Evolutionary conservation across 2,888 invertebrate species (phyloP).

Genomic region (Plemyria rubiginata): DNA sequence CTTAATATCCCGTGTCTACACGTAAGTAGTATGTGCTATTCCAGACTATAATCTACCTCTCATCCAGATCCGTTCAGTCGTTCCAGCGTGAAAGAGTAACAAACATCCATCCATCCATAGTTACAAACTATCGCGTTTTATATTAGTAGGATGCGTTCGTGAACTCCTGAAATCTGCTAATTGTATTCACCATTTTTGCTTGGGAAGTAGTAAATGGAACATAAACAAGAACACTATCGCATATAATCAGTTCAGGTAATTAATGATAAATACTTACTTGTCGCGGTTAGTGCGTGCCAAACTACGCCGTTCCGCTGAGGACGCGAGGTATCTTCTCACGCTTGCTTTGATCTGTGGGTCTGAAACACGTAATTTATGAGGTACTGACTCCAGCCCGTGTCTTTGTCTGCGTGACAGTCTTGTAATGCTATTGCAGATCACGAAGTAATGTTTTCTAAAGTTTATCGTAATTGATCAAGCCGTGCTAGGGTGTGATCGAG

Average conservation of each 20-base stretch:
- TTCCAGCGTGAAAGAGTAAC: too few relatives aligned
- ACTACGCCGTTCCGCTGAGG: slow-evolving; percentile 75
- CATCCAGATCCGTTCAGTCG: too few relatives aligned
- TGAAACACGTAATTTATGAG: slow-evolving; percentile 65
- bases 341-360: slow-evolving; percentile 95
- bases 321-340: slow-evolving; percentile 89
- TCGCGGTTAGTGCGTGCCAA: slow-evolving; percentile 62
- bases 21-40: too few relatives aligned
- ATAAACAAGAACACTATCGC: too few relatives aligned
- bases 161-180: background rate
- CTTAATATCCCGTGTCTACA: too few relatives aligned
- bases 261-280: slow-evolving; percentile 61
- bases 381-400: background rate
- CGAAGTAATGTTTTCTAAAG: background rate
- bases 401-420: background rate
- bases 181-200: background rate
- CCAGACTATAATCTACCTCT: too few relatives aligned
- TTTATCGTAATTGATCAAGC: background rate
- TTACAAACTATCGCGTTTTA: too few relatives aligned
- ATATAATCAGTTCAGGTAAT: background rate
- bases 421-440: background rate
- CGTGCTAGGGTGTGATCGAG: background rate
- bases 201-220: too few relatives aligned
- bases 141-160: too few relatives aligned
- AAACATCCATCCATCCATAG: too few relatives aligned